phyloP scores from a whole-genome alignment of 2,113 vertebrate species.

The Gymnogyps californianus region DNA sequence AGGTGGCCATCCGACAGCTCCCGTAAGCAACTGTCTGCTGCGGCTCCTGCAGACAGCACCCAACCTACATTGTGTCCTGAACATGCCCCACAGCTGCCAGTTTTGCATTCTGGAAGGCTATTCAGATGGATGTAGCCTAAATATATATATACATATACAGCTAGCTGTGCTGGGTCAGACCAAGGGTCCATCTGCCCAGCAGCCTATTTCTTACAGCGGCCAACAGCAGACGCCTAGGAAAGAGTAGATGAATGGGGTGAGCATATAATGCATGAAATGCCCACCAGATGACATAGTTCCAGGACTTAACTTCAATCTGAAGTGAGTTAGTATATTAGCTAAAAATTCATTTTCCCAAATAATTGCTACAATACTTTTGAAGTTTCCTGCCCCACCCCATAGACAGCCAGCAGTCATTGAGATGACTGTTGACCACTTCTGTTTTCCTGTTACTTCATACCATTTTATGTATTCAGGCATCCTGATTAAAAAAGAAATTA shows the following conservation, averaged over 20 bases:
- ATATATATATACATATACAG: neutral
- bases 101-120: neutral
- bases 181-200: neutral
- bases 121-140: neutral
- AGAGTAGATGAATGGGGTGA: too few relatives aligned
- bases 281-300: neutral
- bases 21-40: neutral
- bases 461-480: neutral
- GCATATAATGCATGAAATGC: too few relatives aligned
- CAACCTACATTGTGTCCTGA: fast-evolving
- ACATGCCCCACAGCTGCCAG: neutral
- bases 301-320: neutral
- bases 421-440: neutral
- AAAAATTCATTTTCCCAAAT: neutral
- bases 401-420: neutral
- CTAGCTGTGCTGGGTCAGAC: neutral
- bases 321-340: neutral
- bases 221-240: neutral
- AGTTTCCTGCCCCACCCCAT: neutral
- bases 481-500: neutral
- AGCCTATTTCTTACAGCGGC: too few relatives aligned
- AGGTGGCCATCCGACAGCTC: neutral
- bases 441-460: neutral
- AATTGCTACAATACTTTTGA: neutral
- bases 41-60: neutral